phyloP scores from a whole-genome alignment of 2,113 vertebrate species.

The Pycnonotus jocosus region DNA sequence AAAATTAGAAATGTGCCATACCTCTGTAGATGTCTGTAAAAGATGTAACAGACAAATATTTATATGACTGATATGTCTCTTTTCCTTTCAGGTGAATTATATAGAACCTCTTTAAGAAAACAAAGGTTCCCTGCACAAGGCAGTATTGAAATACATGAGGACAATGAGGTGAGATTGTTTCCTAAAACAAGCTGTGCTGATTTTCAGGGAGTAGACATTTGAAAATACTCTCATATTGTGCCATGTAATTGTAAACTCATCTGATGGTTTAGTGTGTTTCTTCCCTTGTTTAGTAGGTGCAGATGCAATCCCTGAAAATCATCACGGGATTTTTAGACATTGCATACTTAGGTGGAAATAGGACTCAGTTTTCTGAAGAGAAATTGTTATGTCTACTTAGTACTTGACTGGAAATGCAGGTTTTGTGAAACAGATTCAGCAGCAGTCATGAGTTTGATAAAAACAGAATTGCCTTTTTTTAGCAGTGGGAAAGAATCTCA shows the following conservation, averaged over 20 bases:
- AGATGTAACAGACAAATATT: not conserved
- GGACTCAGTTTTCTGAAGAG: not conserved
- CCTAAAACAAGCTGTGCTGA: not conserved
- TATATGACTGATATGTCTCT: not conserved
- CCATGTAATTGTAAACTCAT: not conserved
- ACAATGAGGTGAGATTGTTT: slow-evolving; percentile 79
- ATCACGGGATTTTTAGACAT: not conserved
- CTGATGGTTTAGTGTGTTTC: not conserved
- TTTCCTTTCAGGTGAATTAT: slow-evolving; percentile 75
- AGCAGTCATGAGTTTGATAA: not conserved
- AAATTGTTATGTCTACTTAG: not conserved
- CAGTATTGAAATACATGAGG: slow-evolving; percentile 89
- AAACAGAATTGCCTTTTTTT: not conserved
- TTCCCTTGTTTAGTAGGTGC: not conserved
- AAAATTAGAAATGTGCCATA: not conserved
- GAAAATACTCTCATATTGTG: not conserved
- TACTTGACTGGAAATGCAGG: not conserved
- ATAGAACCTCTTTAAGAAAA: slow-evolving; percentile 77
- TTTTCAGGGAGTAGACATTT: not conserved
- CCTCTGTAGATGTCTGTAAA: not conserved
- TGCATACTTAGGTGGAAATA: not conserved
- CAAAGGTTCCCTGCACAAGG: slow-evolving; percentile 81
- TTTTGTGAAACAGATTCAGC: not conserved
- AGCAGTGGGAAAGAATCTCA: not conserved
- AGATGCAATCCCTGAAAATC: not conserved